Conservation (phyloP, 2,888 invertebrate species). For the Drosophila mimetica region DNA sequence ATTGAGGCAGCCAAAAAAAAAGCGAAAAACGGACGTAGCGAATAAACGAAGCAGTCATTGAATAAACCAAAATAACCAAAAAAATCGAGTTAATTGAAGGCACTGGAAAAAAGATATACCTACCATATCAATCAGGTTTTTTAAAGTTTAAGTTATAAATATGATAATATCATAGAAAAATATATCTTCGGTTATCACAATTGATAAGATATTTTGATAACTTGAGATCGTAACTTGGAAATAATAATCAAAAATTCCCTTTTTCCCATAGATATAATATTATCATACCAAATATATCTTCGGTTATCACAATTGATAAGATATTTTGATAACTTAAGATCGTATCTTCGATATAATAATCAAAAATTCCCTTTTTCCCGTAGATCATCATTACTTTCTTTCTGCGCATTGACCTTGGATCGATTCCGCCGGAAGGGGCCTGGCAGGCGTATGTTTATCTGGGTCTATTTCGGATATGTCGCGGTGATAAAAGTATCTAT, state of each 20-base stretch:
- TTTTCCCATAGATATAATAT: no score
- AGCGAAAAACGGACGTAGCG: conserved; percentile 41
- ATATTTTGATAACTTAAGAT: not conserved
- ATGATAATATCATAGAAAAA: not conserved
- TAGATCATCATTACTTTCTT: not conserved
- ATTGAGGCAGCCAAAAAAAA: conserved; percentile 56
- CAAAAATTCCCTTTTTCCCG: not conserved
- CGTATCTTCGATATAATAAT: no score
- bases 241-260: no score
- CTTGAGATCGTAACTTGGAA: no score
- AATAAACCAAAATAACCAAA: conserved; percentile 43
- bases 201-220: not conserved
- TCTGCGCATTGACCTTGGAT: conserved; percentile 13
- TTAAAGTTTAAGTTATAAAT: no score
- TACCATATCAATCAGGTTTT: no score
- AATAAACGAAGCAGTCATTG: conserved; percentile 70
- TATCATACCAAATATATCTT: not conserved
- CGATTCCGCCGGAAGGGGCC: conserved; percentile 21
- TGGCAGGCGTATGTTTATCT: conserved; percentile 12
- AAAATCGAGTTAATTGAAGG: conserved; percentile 8
- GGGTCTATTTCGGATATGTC: conserved; percentile 9
- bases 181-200: not conserved
- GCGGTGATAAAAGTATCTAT: conserved; percentile 39
- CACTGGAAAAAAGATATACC: conserved; percentile 35
- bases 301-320: not conserved